Evolutionary conservation across 92 coral and sea anemone genomes (phyloP).

Genomic region (Porites rus): DNA sequence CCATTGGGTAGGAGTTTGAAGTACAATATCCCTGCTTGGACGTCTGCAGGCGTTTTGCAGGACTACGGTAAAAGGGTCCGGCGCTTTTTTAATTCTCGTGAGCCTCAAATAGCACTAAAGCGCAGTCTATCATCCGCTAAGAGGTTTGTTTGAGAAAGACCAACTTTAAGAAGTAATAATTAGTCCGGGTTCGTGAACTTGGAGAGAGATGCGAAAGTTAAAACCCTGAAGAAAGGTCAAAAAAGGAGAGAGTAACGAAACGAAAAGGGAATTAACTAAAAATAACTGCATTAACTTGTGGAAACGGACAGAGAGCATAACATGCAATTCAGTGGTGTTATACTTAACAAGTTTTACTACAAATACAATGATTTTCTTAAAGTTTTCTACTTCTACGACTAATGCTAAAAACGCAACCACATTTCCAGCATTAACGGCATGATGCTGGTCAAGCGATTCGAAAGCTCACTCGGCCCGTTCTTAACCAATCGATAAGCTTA

Average conservation of each 20-base stretch:
- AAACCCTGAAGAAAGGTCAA: not conserved
- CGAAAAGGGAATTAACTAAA: not conserved
- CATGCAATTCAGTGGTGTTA: not conserved
- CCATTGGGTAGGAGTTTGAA: not conserved
- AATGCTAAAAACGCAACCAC: not conserved
- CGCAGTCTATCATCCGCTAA: not conserved
- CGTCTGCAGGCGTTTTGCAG: not conserved
- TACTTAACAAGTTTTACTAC: not conserved
- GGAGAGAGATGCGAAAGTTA: not conserved
- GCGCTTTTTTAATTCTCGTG: not conserved
- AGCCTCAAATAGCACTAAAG: not conserved
- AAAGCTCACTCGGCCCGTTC: no score
- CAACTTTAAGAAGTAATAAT: not conserved
- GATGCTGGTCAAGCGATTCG: no score
- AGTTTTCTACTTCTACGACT: not conserved
- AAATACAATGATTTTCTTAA: not conserved
- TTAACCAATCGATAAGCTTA: no score
- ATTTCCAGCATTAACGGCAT: not conserved
- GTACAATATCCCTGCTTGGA: not conserved
- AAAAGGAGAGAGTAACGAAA: no score
- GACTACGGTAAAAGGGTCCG: not conserved
- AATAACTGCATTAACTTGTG: not conserved
- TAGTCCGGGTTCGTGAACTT: conserved; percentile 12
- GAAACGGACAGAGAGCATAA: not conserved
- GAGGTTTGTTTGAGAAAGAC: not conserved